A percentile compares a stretch with the other conserved stretches of the same genome.
These are phyloP conservation scores for Lutraria rhynchaena DNA, from an alignment of 1,140 invertebrate species.

Conservation along the genomic window DNA sequence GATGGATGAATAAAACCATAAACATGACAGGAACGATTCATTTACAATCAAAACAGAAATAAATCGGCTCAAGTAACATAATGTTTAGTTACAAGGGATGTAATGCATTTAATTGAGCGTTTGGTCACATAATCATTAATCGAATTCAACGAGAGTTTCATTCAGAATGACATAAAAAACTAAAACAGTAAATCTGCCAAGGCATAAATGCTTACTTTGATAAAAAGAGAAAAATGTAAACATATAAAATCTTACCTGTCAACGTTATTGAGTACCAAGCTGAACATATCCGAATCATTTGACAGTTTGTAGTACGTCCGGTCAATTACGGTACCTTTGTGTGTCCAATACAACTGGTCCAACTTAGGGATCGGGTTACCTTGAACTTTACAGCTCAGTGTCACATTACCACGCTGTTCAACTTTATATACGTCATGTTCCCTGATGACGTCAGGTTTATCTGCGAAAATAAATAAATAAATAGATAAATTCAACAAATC, in stretches of 20 bases:
- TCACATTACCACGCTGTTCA: constrained; percentile 28
- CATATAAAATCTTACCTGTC: constrained; percentile 38
- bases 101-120: too few species aligned
- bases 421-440: constrained; percentile 37
- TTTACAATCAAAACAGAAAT: too few species aligned
- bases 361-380: constrained; percentile 50
- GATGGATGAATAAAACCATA: too few species aligned
- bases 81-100: too few species aligned
- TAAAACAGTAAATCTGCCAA: too few species aligned
- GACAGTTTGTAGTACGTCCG: constrained; percentile 19
- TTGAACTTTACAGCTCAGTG: constrained; percentile 57
- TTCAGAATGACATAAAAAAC: too few species aligned
- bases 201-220: neutral
- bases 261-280: constrained; percentile 24
- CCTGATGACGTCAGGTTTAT: constrained; percentile 48
- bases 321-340: constrained; percentile 45
- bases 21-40: too few species aligned
- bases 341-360: constrained; percentile 52
- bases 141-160: too few species aligned
- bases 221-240: neutral
- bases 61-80: too few species aligned
- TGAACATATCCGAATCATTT: constrained; percentile 26
- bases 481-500: too few species aligned
- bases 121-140: too few species aligned
- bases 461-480: too few species aligned